Percentiles rank a stretch among this genome's conserved stretches.
phyloP scores from a whole-genome alignment of 2,113 vertebrate species.

The Leptocoma aspasia region DNA sequence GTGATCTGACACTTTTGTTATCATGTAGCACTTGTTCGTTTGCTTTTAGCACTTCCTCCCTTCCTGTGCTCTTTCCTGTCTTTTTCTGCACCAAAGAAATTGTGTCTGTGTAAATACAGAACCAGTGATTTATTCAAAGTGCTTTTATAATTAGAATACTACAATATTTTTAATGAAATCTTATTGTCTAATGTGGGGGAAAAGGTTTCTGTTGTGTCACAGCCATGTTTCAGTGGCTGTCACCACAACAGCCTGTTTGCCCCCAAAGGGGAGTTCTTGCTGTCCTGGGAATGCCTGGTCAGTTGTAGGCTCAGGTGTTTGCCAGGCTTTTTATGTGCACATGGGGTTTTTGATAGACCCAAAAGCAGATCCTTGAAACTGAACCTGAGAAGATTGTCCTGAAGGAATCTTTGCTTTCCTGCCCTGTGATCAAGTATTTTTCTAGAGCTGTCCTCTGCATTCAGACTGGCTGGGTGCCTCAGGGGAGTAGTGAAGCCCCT shows the following conservation, averaged over 20 bases:
- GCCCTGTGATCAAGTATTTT: neutral
- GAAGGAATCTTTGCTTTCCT: neutral
- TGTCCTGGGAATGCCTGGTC: neutral
- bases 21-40: neutral
- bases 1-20: neutral
- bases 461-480: neutral
- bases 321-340: neutral
- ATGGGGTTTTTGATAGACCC: neutral
- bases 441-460: neutral
- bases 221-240: neutral
- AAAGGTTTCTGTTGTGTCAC: neutral
- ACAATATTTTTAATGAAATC: constrained; percentile 10
- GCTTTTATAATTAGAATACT: constrained; percentile 17
- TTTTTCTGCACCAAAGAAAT: constrained; percentile 52
- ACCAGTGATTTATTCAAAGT: neutral
- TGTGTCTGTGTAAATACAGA: neutral
- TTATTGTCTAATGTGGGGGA: neutral
- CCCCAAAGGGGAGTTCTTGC: neutral
- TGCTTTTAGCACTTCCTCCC: neutral
- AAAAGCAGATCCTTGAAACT: neutral
- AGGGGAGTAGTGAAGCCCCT: neutral
- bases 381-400: neutral
- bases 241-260: neutral
- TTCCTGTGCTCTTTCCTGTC: neutral
- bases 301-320: neutral